Percentiles rank a stretch among this genome's conserved stretches.
These are phyloP conservation scores for Plectropomus leopardus DNA, from an alignment of 2,113 vertebrate species.

Conservation along the genomic window DNA sequence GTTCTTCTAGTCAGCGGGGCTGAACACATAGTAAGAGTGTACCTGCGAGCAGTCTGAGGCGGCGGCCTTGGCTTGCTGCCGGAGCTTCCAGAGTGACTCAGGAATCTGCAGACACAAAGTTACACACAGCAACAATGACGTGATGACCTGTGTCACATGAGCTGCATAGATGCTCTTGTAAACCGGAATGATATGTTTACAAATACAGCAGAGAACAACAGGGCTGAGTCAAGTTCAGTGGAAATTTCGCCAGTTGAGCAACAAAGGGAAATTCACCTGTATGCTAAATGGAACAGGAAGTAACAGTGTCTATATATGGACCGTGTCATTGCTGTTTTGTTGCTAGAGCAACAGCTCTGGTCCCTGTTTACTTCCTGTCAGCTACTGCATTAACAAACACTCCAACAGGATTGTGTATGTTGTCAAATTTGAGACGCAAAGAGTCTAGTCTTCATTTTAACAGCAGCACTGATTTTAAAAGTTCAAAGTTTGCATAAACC, in stretches of 20 bases:
- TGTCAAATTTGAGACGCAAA: no score
- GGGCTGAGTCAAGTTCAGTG: neutral
- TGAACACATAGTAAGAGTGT: slow-evolving; percentile 10
- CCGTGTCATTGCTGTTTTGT: no score
- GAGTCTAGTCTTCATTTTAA: neutral
- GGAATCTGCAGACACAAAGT: slow-evolving; percentile 82
- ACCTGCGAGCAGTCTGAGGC: slow-evolving; percentile 90
- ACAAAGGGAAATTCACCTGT: neutral
- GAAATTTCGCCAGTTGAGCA: neutral
- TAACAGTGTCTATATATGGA: neutral
- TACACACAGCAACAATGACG: rapidly evolving
- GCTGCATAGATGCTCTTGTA: neutral
- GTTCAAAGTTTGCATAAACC: neutral
- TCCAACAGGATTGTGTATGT: no score
- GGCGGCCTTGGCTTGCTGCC: slow-evolving; percentile 88
- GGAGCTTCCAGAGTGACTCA: slow-evolving; percentile 91
- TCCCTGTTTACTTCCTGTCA: no score
- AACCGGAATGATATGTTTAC: neutral
- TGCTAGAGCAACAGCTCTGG: no score
- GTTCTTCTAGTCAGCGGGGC: neutral
- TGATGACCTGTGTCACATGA: neutral
- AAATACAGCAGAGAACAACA: neutral
- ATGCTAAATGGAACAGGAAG: no score
- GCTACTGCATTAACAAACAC: no score
- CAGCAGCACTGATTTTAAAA: neutral